Evolutionary conservation across 2,888 invertebrate species (phyloP), one percentile per base, ranked within the genome.

Genomic region (Rhyacophila evoluta): DNA sequence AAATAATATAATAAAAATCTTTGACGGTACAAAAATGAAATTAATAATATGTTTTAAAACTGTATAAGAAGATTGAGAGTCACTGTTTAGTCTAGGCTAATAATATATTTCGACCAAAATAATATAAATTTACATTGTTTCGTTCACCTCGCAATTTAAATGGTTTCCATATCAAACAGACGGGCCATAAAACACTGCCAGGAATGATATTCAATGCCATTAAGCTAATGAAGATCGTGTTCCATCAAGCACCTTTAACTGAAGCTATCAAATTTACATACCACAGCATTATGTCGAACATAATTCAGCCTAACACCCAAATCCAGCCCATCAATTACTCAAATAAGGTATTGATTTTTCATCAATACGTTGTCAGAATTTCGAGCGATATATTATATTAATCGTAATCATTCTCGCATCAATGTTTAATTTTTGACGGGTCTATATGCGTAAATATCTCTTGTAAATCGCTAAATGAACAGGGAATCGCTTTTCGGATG

Each of bases 221-320:
- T 55, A 55, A 55, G 15, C 25, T 55, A 55, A 55, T 55, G 55
- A 55, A 19, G 25, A 25, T 55, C 55, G 19, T 55, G 55, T 55
- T 25, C 19, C 15, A 15, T 5, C 41, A 15, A 41, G 41, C 19
- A 41, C 15, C 41, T 55, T 25, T 55, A 55, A 19, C 55, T 19
- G 19, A 2, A 8, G 55, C 55, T 25, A 55, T 55, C 55, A 55
- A 55, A 55, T 55, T 55, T 55, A 55, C 55, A 55, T 55, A 55
- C 55, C 55, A 55, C 55, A 25, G 55, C 55, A 55, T 55, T 55
- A 55, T 55, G 55, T 19, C 25, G 55, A 55, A 55, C 55, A 55
- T 55, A 55, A 55, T 55, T 55, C 25, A 25, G 55, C 55, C 19
- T 19, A 55, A 55, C 55, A 19, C 25, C 25, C 19, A 19, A 19